Evolutionary conservation across 1,140 invertebrate species (phyloP), one percentile per base, ranked within the genome.

Genomic region (Ptiloglossa arizonensis): DNA sequence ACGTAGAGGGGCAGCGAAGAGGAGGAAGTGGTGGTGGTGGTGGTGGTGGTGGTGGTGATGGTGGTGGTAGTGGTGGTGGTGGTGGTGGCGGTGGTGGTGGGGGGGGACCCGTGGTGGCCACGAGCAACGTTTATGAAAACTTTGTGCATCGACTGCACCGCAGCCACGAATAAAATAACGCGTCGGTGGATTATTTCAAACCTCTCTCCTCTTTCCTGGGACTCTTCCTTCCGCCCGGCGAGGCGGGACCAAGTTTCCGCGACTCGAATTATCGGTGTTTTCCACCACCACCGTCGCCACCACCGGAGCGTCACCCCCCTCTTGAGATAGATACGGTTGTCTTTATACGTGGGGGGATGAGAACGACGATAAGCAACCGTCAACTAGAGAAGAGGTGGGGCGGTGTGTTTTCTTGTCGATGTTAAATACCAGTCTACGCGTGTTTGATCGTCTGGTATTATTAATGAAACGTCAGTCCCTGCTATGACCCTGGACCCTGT

Each of bases 61-160:
- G n/a, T n/a, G n/a, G n/a, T n/a, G n/a, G n/a, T n/a, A n/a, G 29
- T 9, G 15, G 22, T 19, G 41, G 19, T 9, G 46, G 44, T 22
- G 6, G 17, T 4, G 19, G 27, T n/a, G n/a, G 29, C 13, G 15
- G 22, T 19, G 41, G 19, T 9, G 46, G 44, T 22, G 6, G 17
- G 8, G 19, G 27, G 57, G 0, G 44, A 59, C 46, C 27, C 44
- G 8, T 24, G 54, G 69, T 79, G 81, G 69, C 75, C 81, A 79
- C 60, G 66, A 83, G 78, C 86, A 83, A 87, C 89, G 89, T 89
- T 91, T 90, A 88, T 90, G 88, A 90, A 90, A 89, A 90, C 88
- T 89, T 90, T 89, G 88, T 90, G 88, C 86, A 89, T 89, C 86
- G 87, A 87, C 83, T 83, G 76, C 79, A 68, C 73, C 82, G 57